Base-by-base conservation (phyloP, 2,797 vertebrate species). In the Rhynchotus rufescens region DNA sequence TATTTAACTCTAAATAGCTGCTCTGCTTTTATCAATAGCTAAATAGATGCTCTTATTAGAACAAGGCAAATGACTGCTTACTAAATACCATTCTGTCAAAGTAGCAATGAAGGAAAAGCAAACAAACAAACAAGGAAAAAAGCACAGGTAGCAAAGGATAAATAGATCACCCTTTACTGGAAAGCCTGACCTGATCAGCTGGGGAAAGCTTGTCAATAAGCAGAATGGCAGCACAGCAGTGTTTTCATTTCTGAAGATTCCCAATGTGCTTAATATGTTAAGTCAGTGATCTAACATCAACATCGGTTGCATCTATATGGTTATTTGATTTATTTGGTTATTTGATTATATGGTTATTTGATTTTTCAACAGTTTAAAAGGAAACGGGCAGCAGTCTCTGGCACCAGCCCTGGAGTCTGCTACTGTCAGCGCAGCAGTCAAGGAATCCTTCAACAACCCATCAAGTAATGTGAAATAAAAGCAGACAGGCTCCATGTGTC, bases 21-120 rank as follows among this genome's bases (percentile, higher is more conserved):
- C 62, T 72, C 67, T 80, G 3, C 74, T 90, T 89, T 71, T 88
- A 94, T 61, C 67, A 57, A 52, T 5, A 84, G 93, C 86, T 90
- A 95, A 86, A 82, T 10, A 85, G 36, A 69, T 28, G 40, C n/a
- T 83, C 51, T 61, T 59, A 40, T 2, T 57, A 68, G 62, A 82
- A 21, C 32, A 52, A 26, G 73, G 52, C 16, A 88, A 94, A 84
- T 11, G 77, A 61, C 72, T 23, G 1, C 20, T 47, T 42, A 17
- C 32, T 8, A 49, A 77, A 74, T 16, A 67, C 32, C 49, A 28
- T 74, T 0, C 0, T 74, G 75, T 38, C 74, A 78, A 79, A 86
- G 15, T 21, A 54, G 3, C 66, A 23, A 47, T 1, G 0, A 66
- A 93, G 84, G 49, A 51, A 51, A 51, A 25, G 40, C 40, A 40